Base-by-base conservation (phyloP, 37 sponge, comb jelly and placozoan species). In the Mnemiopsis leidyi region DNA sequence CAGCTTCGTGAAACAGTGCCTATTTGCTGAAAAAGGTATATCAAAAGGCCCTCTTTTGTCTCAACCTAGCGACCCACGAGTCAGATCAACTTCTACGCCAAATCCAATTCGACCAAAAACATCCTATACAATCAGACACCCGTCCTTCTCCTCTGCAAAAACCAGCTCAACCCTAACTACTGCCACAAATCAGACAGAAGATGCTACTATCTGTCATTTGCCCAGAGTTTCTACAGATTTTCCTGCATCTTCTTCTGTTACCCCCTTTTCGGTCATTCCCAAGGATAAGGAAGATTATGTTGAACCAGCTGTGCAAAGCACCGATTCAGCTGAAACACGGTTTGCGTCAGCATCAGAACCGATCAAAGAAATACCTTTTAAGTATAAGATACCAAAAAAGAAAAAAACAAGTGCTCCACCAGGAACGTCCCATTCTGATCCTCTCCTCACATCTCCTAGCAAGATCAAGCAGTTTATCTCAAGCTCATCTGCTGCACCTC, bases 341-440 rank as follows among this genome's bases (percentile, higher is more conserved):
- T n/a, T n/a, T n/a, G n/a, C n/a, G n/a, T n/a, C n/a, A n/a, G n/a
- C n/a, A n/a, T n/a, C n/a, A n/a, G n/a, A n/a, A n/a, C 18, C 68
- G 18, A 18, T 61, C 18, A 9, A 9, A 61, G n/a, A 28, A 69
- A 69, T n/a, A 69, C 24, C 29, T 69, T 36, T 36, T 32, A 77
- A 77, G 33, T 77, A 34, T 36, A 77, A 34, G 18, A 77, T 77
- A 77, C 79, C 79, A 31, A 77, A 77, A 31, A 77, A 77, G 36
- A 77, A 77, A 20, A 16, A 26, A 77, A 32, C 79, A 1, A 28
- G 20, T 34, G 36, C 26, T 33, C 26, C 26, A 28, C 1, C 1
- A 2, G 18, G 9, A 20, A 21, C 34, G 36, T 13, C 32, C 18
- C 16, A 28, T 77, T 32, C 35, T 33, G 79, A 32, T 20, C 32